phyloP scores from a whole-genome alignment of 2,888 invertebrate species.

The Metopia argyrocephala region DNA sequence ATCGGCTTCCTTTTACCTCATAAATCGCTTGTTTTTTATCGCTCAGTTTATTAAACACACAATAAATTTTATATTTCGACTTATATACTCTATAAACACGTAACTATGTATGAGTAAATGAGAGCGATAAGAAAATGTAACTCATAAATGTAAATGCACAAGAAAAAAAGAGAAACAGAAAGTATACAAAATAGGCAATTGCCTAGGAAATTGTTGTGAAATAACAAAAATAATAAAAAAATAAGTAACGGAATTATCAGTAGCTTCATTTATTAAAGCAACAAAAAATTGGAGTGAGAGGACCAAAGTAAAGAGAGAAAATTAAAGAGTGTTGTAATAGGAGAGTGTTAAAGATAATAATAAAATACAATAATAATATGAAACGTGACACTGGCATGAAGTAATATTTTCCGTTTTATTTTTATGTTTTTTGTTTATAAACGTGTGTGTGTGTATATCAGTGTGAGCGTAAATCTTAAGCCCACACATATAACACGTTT shows the following conservation, averaged over 20 bases:
- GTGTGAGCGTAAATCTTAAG: not conserved
- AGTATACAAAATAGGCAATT: not conserved
- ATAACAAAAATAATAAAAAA: not conserved
- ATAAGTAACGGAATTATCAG: not conserved
- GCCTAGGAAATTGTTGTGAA: not conserved
- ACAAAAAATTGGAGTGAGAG: not conserved
- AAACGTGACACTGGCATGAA: slow-evolving; percentile 10
- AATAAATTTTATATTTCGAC: slow-evolving; percentile 18
- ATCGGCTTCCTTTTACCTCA: not conserved
- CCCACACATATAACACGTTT: not conserved
- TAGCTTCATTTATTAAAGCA: not conserved
- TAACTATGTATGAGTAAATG: not conserved
- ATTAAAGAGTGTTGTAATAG: not conserved
- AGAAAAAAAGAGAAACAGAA: too few species aligned
- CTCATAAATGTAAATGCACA: too few species aligned
- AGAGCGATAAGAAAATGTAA: too few species aligned
- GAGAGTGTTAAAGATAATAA: not conserved
- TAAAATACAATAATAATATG: not conserved
- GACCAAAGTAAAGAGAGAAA: not conserved
- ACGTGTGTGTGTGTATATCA: not conserved
- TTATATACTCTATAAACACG: not conserved
- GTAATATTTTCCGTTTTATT: not conserved
- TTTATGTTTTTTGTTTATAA: not conserved
- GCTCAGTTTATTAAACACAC: not conserved
- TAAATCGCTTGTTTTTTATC: slow-evolving; percentile 12